Conservation (phyloP, 2,797 vertebrate species). For the Sebastes taczanowskii region DNA sequence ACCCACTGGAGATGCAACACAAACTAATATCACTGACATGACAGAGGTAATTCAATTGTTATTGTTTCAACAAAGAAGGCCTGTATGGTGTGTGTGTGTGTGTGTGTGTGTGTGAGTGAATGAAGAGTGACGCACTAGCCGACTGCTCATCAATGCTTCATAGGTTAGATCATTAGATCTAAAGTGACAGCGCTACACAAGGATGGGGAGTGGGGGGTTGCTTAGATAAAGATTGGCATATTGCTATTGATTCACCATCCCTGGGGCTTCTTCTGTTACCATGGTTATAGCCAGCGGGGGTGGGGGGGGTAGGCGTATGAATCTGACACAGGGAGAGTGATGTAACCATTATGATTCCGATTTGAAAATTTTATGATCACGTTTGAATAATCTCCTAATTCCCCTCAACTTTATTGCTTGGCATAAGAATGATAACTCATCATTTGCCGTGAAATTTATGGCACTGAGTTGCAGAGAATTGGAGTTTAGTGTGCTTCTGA, state of each 20-base stretch:
- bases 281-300: conserved; percentile 67
- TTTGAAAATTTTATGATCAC: conserved; percentile 40
- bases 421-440: conserved; percentile 26
- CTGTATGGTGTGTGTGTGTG: conserved; percentile 11
- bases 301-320: conserved; percentile 35
- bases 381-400: conserved; percentile 52
- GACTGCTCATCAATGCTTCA: conserved; percentile 81
- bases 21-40: conserved; percentile 42
- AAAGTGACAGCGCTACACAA: conserved; percentile 82
- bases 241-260: conserved; percentile 83
- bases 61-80: conserved; percentile 44
- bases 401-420: conserved; percentile 26
- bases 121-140: conserved; percentile 75
- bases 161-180: conserved; percentile 84
- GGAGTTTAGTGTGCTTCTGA: conserved; percentile 25
- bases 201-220: conserved; percentile 75
- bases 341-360: conserved; percentile 59
- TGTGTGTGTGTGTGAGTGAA: conserved; percentile 45
- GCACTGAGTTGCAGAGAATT: conserved; percentile 18
- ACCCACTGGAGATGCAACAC: conserved; percentile 25
- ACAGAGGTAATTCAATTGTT: conserved; percentile 53
- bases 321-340: conserved; percentile 62
- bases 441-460: conserved; percentile 39
- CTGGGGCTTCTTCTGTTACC: conserved; percentile 78
- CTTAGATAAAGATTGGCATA: conserved; percentile 83